Evolutionary conservation across 2,113 vertebrate genomes (phyloP).

Genomic region (Lutjanus erythropterus): DNA sequence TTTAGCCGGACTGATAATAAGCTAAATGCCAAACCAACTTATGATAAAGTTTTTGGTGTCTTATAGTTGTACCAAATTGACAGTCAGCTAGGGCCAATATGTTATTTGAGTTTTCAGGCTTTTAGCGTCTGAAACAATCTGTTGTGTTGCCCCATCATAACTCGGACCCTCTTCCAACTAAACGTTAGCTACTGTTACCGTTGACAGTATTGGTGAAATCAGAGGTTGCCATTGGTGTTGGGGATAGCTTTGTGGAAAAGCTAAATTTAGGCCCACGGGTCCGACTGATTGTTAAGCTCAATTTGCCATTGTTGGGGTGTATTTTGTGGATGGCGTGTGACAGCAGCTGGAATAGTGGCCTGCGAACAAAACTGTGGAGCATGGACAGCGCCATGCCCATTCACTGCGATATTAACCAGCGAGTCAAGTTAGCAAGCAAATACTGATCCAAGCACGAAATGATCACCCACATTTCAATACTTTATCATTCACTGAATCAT

Average conservation of each 20-base stretch:
- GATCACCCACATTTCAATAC: slow-evolving; percentile 33
- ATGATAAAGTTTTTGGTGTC: slow-evolving; percentile 45
- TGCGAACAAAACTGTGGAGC: slow-evolving; percentile 48
- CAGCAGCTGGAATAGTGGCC: slow-evolving; percentile 74
- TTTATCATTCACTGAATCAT: not conserved
- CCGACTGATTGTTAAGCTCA: slow-evolving; percentile 64
- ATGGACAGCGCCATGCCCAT: slow-evolving; percentile 63
- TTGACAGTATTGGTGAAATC: slow-evolving; percentile 35
- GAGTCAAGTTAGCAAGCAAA: slow-evolving; percentile 30
- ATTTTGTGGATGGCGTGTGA: slow-evolving; percentile 65
- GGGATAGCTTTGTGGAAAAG: slow-evolving; percentile 33
- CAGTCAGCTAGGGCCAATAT: not conserved
- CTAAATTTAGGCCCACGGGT: slow-evolving; percentile 72
- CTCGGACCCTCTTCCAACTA: slow-evolving; percentile 40
- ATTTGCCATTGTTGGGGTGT: slow-evolving; percentile 70
- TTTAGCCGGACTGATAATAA: slow-evolving; percentile 34
- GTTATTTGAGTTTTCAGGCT: slow-evolving; percentile 34
- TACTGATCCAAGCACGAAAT: slow-evolving; percentile 14
- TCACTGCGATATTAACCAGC: slow-evolving; percentile 31
- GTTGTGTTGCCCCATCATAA: slow-evolving; percentile 68
- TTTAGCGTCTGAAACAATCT: slow-evolving; percentile 39
- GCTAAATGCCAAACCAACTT: slow-evolving; percentile 34
- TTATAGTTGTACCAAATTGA: not conserved
- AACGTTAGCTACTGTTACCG: slow-evolving; percentile 13
- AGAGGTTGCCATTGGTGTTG: slow-evolving; percentile 48